Percentiles rank a stretch among this genome's conserved stretches.
phyloP scores from a whole-genome alignment of 2,113 vertebrate species.

The Psephotus haematonotus region DNA sequence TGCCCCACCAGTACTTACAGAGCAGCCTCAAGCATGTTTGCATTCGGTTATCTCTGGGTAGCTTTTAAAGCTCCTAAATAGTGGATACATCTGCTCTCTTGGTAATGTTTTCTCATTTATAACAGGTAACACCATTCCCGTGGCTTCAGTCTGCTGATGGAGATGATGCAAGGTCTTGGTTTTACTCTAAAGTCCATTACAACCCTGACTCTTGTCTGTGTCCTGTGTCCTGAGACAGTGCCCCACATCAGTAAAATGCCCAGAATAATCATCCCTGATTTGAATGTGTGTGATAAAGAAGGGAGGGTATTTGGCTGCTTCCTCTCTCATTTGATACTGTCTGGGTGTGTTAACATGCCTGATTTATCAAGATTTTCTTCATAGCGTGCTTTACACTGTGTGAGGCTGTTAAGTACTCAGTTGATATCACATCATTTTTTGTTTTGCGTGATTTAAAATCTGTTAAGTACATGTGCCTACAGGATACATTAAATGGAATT shows the following conservation, averaged over 20 bases:
- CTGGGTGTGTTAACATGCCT: constrained; percentile 5
- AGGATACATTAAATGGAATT: neutral
- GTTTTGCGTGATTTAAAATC: neutral
- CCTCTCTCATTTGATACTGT: neutral
- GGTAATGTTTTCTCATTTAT: neutral
- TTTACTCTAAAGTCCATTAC: neutral
- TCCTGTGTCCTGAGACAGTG: neutral
- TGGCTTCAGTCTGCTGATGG: neutral
- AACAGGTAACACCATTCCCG: rapidly evolving
- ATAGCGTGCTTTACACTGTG: neutral
- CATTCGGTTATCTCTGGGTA: neutral
- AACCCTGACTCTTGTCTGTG: neutral
- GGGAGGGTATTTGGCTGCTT: neutral
- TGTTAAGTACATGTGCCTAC: neutral
- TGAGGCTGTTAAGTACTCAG: neutral
- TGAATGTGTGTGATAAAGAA: neutral
- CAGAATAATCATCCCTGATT: neutral
- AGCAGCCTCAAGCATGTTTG: neutral
- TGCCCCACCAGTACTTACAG: neutral
- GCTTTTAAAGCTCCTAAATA: neutral
- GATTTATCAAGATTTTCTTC: constrained; percentile 26
- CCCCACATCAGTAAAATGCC: neutral
- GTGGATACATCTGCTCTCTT: neutral
- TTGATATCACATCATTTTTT: neutral
- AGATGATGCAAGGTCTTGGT: neutral